Evolutionary conservation across 2,888 invertebrate genomes (phyloP), one percentile per base, ranked within the genome.

Genomic region (Ariolimax columbianus): DNA sequence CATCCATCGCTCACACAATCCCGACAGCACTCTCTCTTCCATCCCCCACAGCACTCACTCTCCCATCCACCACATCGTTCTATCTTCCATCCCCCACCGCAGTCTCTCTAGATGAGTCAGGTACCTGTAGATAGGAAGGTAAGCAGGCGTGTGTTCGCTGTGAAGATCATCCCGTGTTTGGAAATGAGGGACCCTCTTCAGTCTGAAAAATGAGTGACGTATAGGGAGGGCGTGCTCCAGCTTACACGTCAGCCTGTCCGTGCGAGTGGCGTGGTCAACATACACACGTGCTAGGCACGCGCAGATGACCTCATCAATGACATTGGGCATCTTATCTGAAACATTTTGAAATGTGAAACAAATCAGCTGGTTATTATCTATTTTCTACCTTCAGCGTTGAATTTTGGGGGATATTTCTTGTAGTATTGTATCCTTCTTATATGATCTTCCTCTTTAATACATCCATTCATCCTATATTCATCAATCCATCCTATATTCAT

Each of bases 121-220:
- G 63, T 38, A 89, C 89, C 89, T 87, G 77, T 80, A 80, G 26
- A 89, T 78, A 0, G 89, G 89, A 36, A 75, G 68, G 59, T 89
- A 89, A 17, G 89, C 87, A 2, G 89, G 87, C 6, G 83, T 83
- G 47, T 86, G 83, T 33, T 85, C 81, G 33, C 80, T 87, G 40
- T 89, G 89, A 40, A 89, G 84, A 63, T 89, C 89, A 55, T 87
- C 86, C 4, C 89, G 86, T 11, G 88, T 87, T 72, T 87, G 86
- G 47, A 89, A 89, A 68, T 88, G 86, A 6, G 89, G 89, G 30
- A 89, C 89, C 43, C 89, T 72, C 82, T 87, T 89, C 17, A 89
- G 85, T 51, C 86, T 82, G 80, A 87, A 89, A 68, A 88, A 89
- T 26, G 87, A 86, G 43, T 89, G 88, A n/a, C 88, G 78, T n/a